Percentiles rank a stretch among this genome's conserved stretches.
These are phyloP conservation scores for Andinoacara biseriatus DNA, from an alignment of 2,113 vertebrate species.

Conservation along the genomic window DNA sequence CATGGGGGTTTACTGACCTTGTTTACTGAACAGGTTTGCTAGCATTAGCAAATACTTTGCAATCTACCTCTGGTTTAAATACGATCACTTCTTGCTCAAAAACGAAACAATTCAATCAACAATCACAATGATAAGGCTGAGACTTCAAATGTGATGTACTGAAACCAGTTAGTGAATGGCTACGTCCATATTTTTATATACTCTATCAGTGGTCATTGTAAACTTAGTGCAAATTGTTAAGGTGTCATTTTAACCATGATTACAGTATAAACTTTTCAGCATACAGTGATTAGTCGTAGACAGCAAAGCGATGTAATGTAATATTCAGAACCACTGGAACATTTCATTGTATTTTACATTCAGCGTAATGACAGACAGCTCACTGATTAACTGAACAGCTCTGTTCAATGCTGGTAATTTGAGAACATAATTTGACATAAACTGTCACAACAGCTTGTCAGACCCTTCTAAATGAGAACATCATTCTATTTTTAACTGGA, in stretches of 20 bases:
- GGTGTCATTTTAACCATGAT: neutral
- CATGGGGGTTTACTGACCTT: neutral
- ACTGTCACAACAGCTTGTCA: slow-evolving; percentile 51
- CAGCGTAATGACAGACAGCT: neutral
- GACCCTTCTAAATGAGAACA: slow-evolving; percentile 20
- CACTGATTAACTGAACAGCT: slow-evolving; percentile 26
- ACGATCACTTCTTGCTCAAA: neutral
- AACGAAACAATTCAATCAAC: neutral
- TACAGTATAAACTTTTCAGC: neutral
- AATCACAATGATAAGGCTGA: neutral
- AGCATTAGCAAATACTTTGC: neutral
- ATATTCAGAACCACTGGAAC: neutral
- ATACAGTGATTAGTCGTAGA: neutral
- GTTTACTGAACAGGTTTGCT: neutral
- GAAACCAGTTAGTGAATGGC: neutral
- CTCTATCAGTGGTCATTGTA: neutral
- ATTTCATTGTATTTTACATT: neutral
- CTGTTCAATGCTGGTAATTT: slow-evolving; percentile 31
- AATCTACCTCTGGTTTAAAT: neutral
- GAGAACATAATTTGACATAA: slow-evolving; percentile 30
- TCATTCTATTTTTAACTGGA: slow-evolving; percentile 18
- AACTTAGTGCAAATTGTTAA: neutral
- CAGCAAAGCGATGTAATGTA: neutral
- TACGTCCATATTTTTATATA: neutral
- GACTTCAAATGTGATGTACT: neutral